Evolutionary conservation across 2,797 vertebrate genomes (phyloP).

Genomic region (Silurus aristotelis): DNA sequence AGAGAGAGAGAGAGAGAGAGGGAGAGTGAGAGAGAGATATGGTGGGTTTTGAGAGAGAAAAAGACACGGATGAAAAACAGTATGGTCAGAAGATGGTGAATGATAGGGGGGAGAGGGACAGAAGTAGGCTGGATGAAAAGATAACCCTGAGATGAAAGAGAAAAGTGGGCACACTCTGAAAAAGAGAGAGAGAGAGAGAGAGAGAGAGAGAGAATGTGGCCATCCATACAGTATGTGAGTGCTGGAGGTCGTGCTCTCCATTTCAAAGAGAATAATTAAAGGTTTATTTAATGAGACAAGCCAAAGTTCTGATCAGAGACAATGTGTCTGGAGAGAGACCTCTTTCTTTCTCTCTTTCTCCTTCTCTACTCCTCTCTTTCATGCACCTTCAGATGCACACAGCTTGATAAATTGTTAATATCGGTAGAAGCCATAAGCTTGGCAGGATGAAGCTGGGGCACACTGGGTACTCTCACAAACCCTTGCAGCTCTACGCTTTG

Average conservation of each 20-base stretch:
- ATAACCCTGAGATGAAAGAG: slow-evolving; percentile 16
- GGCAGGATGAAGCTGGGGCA: too few species aligned
- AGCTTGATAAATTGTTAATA: too few species aligned
- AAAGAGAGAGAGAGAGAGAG: neutral
- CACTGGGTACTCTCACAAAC: too few species aligned
- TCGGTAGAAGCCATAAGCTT: too few species aligned
- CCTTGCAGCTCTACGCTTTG: neutral
- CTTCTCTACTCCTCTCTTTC: neutral
- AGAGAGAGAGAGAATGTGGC: slow-evolving; percentile 14
- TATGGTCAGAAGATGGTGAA: neutral
- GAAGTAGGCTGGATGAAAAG: slow-evolving; percentile 18
- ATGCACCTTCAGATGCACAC: neutral
- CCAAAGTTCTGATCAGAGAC: slow-evolving; percentile 58
- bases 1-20: neutral
- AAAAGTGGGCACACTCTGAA: neutral
- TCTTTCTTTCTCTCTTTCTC: slow-evolving; percentile 1
- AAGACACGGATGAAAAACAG: neutral
- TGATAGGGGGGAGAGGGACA: neutral
- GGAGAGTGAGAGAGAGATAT: neutral
- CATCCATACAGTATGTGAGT: slow-evolving; percentile 9
- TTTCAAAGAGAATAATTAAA: slow-evolving; percentile 69
- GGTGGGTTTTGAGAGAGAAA: slow-evolving; percentile 23
- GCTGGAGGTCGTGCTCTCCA: slow-evolving; percentile 51
- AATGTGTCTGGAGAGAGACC: slow-evolving; percentile 11
- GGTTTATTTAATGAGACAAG: slow-evolving; percentile 44